phyloP scores from a whole-genome alignment of 2,888 invertebrate genomes.

The Acanthococcus lagerstroemiae region DNA sequence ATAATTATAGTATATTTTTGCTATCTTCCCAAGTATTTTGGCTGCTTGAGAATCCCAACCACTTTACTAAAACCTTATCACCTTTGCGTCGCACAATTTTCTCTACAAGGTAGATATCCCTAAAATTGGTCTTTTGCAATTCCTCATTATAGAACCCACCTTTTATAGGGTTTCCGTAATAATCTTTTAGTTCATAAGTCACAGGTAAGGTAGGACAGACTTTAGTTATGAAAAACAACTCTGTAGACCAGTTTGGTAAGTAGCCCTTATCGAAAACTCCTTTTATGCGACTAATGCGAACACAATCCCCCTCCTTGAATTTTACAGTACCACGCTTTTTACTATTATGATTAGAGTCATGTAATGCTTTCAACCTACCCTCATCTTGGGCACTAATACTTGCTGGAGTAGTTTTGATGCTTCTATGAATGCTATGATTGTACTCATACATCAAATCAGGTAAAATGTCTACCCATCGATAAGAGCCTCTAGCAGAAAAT shows the following conservation, averaged over 20 bases:
- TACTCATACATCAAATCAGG: background rate
- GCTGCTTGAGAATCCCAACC: slow-evolving; percentile 33
- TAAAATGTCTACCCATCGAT: background rate
- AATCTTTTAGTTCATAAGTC: slow-evolving; percentile 5
- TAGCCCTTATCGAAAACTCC: background rate
- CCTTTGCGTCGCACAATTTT: slow-evolving; percentile 36
- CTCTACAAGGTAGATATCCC: slow-evolving; percentile 38
- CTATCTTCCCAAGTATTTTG: slow-evolving; percentile 7
- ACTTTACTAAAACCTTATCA: slow-evolving; percentile 36
- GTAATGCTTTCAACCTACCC: background rate
- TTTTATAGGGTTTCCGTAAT: slow-evolving; percentile 30
- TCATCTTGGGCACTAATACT: background rate
- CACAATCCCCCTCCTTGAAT: background rate
- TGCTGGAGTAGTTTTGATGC: background rate
- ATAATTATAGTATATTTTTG: too few relatives aligned
- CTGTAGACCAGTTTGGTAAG: background rate
- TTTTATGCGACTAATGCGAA: background rate
- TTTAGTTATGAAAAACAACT: background rate
- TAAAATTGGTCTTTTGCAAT: too few relatives aligned
- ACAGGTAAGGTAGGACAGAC: background rate
- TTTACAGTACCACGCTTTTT: background rate
- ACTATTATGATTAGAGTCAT: background rate
- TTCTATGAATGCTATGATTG: background rate
- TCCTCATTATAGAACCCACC: slow-evolving; percentile 39
- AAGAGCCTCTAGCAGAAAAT: background rate